Conservation (phyloP, 2,888 invertebrate species). For the Dyspetes luteomarginatus region DNA sequence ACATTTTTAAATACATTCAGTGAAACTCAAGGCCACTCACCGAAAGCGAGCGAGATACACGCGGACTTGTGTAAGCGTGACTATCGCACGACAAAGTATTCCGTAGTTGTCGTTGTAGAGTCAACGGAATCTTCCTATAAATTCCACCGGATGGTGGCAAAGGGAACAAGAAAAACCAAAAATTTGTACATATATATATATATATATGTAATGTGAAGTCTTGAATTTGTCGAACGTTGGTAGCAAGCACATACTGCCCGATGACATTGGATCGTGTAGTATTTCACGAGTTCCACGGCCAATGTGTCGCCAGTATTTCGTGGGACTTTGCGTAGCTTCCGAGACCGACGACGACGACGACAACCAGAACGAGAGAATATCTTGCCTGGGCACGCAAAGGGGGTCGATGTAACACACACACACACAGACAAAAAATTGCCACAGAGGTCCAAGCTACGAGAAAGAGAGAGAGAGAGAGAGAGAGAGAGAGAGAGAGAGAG, state of each 20-base stretch:
- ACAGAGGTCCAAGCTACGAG: background rate
- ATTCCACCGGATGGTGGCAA: conserved; percentile 70
- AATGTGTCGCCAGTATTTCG: conserved; percentile 74
- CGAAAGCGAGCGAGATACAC: conserved; percentile 34
- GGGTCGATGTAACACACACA: conserved; percentile 28
- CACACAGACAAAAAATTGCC: background rate
- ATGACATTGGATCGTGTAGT: conserved; percentile 71
- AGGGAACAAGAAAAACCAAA: conserved; percentile 59
- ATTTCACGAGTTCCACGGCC: conserved; percentile 70
- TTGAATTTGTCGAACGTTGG: conserved; percentile 68
- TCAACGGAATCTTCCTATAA: conserved; percentile 72
- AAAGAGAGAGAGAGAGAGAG: no score
- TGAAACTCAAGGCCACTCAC: conserved; percentile 18
- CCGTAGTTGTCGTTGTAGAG: conserved; percentile 60
- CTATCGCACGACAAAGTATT: conserved; percentile 65
- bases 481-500: background rate
- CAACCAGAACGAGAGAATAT: conserved; percentile 6
- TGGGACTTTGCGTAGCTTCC: conserved; percentile 50
- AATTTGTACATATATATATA: conserved; percentile 16
- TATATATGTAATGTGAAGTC: conserved; percentile 65
- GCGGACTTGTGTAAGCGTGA: conserved; percentile 42
- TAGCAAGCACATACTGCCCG: conserved; percentile 64
- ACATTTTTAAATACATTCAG: background rate
- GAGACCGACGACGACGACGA: conserved; percentile 9
- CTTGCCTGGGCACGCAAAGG: conserved; percentile 24